These are phyloP conservation scores for Sus cebifrons DNA, from an alignment of 2,797 vertebrate species.

Conservation along the genomic window DNA sequence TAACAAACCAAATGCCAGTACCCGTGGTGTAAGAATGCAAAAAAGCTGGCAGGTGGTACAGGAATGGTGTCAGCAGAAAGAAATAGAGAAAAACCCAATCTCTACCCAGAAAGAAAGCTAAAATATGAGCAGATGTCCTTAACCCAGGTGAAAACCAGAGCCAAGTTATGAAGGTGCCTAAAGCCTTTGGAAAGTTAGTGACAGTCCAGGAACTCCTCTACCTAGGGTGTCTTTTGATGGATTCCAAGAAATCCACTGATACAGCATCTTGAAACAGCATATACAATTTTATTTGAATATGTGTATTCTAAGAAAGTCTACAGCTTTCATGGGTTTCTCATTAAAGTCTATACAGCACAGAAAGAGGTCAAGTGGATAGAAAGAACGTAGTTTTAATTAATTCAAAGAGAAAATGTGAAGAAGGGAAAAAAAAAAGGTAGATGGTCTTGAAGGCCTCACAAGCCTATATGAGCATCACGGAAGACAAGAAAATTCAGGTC, in stretches of 20 bases:
- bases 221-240: background rate
- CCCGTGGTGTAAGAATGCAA: background rate
- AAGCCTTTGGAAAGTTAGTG: background rate
- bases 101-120: background rate
- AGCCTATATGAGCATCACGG: background rate
- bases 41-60: background rate
- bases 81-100: background rate
- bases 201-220: background rate
- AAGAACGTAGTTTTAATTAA: background rate
- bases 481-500: background rate
- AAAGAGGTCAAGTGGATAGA: background rate
- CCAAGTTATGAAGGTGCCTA: background rate
- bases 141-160: slow-evolving; percentile 34
- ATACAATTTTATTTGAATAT: background rate
- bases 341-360: background rate
- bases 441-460: background rate
- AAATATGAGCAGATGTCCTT: background rate
- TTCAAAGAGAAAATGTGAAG: background rate
- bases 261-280: background rate
- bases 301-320: background rate
- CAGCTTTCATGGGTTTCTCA: background rate
- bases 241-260: background rate
- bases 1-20: background rate
- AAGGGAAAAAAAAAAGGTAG: background rate
- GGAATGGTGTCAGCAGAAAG: background rate